phyloP scores from a whole-genome alignment of 2,797 vertebrate species.

The Myripristis jacobus region DNA sequence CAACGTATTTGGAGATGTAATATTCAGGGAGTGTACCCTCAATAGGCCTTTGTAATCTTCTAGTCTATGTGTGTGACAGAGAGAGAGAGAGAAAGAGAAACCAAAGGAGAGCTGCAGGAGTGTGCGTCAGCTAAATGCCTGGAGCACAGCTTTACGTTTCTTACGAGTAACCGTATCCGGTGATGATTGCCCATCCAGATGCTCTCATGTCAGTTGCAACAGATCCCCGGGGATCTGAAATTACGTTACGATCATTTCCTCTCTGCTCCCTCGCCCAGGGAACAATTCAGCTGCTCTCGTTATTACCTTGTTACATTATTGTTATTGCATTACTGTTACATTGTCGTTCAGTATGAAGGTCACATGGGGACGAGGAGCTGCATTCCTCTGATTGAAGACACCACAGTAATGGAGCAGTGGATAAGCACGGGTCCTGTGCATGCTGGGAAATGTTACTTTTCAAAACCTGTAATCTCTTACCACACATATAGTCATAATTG shows the following conservation, averaged over 20 bases:
- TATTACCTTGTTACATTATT: slow-evolving; percentile 74
- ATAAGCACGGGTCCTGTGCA: background rate
- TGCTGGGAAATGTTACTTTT: background rate
- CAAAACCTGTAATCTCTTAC: background rate
- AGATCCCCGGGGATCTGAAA: slow-evolving; percentile 67
- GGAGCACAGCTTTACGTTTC: slow-evolving; percentile 18
- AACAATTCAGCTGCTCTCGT: slow-evolving; percentile 65
- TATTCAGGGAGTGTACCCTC: slow-evolving; percentile 19
- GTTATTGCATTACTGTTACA: slow-evolving; percentile 72
- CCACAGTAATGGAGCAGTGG: slow-evolving; percentile 33
- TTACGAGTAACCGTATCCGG: slow-evolving; percentile 47
- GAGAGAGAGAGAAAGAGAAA: background rate
- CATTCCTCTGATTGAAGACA: slow-evolving; percentile 72
- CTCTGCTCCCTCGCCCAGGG: slow-evolving; percentile 63
- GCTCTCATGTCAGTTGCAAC: slow-evolving; percentile 56
- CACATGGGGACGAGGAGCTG: slow-evolving; percentile 36
- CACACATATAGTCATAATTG: background rate
- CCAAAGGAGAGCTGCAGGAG: background rate
- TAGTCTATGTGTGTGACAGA: background rate
- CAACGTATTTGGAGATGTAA: background rate
- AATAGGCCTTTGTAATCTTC: background rate
- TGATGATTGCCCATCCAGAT: slow-evolving; percentile 53
- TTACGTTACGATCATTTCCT: slow-evolving; percentile 69
- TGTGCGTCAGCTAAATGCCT: slow-evolving; percentile 25
- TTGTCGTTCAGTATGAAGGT: slow-evolving; percentile 41